Conservation (phyloP, 2,797 vertebrate species). For the Nannoperca obscura region DNA sequence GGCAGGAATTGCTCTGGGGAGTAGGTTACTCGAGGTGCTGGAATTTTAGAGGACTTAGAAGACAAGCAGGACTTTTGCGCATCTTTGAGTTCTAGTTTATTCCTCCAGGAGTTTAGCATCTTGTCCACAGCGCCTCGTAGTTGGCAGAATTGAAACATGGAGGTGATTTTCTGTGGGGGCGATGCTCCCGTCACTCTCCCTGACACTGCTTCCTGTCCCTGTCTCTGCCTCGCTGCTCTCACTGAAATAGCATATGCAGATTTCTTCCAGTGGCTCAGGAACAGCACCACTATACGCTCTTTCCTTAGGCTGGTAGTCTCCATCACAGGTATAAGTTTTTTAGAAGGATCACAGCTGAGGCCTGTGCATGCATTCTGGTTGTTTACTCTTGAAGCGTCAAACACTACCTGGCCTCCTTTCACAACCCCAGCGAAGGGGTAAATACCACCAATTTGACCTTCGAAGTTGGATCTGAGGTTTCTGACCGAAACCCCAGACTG, state of each 20-base stretch:
- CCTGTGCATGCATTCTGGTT: conserved; percentile 70
- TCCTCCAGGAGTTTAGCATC: conserved; percentile 89
- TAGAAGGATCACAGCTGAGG: conserved; percentile 55
- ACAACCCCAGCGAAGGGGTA: conserved; percentile 81
- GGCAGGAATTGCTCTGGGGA: conserved; percentile 94
- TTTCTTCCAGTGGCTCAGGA: conserved; percentile 95
- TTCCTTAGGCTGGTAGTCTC: conserved; percentile 90
- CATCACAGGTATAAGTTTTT: conserved; percentile 51
- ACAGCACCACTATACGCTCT: conserved; percentile 93
- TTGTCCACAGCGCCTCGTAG: conserved; percentile 86
- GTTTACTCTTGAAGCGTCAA: conserved; percentile 30
- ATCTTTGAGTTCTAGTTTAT: conserved; percentile 72
- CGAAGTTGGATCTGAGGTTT: conserved; percentile 90
- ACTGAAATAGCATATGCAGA: conserved; percentile 87
- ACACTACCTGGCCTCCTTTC: conserved; percentile 40
- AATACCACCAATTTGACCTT: conserved; percentile 81
- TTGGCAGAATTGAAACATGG: conserved; percentile 85
- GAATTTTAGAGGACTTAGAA: conserved; percentile 53
- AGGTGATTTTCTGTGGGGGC: conserved; percentile 54
- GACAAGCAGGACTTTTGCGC: conserved; percentile 14
- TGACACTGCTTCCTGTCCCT: conserved; percentile 35
- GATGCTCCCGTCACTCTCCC: conserved; percentile 18
- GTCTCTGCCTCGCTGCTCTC: conserved; percentile 77
- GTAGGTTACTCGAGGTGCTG: conserved; percentile 68
- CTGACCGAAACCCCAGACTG: conserved; percentile 91